These are phyloP conservation scores for Pomatorhinus ruficollis DNA, from an alignment of 2,113 vertebrate genomes.

Conservation along the genomic window DNA sequence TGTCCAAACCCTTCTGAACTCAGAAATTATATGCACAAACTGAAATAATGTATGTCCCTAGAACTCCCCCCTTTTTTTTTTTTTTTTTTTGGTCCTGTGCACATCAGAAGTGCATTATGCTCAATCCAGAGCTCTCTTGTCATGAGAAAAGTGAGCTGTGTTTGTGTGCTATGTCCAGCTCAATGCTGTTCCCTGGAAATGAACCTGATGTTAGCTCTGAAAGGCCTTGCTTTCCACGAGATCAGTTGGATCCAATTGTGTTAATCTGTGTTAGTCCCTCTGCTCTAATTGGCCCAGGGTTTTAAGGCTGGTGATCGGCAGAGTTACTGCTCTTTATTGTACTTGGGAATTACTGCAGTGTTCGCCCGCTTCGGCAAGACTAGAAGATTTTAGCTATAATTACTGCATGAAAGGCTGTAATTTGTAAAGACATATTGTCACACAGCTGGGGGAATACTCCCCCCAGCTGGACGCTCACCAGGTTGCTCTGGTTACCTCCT, in stretches of 20 bases:
- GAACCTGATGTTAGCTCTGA: accelerated
- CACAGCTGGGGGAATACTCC: slow-evolving; percentile 9
- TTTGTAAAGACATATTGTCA: background rate
- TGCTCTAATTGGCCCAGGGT: background rate
- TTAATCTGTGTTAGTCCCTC: background rate
- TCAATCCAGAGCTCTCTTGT: background rate
- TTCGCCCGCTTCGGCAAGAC: background rate
- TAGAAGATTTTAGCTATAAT: background rate
- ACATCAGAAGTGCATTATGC: background rate
- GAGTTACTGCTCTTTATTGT: background rate
- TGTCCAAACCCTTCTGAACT: background rate
- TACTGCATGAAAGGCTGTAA: background rate
- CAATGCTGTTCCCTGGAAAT: background rate
- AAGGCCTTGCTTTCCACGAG: background rate
- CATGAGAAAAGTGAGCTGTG: background rate
- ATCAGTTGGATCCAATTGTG: slow-evolving; percentile 7
- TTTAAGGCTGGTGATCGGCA: background rate
- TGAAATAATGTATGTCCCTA: background rate
- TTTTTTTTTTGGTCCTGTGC: background rate
- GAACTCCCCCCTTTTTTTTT: accelerated
- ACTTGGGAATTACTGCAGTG: background rate
- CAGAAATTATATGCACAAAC: background rate
- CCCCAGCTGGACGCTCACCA: slow-evolving; percentile 1
- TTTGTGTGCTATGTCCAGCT: accelerated
- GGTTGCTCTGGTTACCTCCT: background rate